Evolutionary conservation across 1,140 invertebrate genomes (phyloP).

Genomic region (Octopus sinensis): DNA sequence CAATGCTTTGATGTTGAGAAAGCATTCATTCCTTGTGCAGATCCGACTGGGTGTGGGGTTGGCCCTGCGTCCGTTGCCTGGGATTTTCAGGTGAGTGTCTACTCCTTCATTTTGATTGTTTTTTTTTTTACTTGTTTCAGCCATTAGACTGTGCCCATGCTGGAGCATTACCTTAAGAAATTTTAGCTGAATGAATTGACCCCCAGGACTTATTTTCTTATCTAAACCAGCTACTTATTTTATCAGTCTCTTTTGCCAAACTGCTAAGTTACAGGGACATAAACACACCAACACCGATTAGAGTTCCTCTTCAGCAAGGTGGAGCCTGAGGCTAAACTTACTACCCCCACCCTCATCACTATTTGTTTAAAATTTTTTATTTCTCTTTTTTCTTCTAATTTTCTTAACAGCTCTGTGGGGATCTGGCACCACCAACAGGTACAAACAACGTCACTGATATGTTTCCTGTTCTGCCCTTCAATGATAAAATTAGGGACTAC

Average conservation of each 20-base stretch:
- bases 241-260: background rate
- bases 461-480: slow-evolving; percentile 52
- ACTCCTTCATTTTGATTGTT: too few species aligned
- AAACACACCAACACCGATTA: background rate
- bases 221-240: background rate
- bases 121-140: too few species aligned
- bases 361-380: background rate
- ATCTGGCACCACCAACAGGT: slow-evolving; percentile 41
- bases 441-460: slow-evolving; percentile 50
- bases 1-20: slow-evolving; percentile 50
- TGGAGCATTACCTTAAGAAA: too few species aligned
- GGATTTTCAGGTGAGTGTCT: slow-evolving; percentile 52
- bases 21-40: slow-evolving; percentile 55
- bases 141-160: too few species aligned
- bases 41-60: slow-evolving; percentile 56
- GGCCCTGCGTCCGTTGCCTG: slow-evolving; percentile 50
- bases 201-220: too few species aligned
- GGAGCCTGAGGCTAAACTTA: background rate
- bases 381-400: background rate
- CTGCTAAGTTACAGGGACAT: background rate
- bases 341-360: background rate
- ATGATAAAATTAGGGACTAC: slow-evolving; percentile 31
- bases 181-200: too few species aligned
- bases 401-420: slow-evolving; percentile 47
- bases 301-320: background rate